Evolutionary conservation across 2,888 invertebrate species (phyloP).

Genomic region (Aphelenchoides bicaudatus): DNA sequence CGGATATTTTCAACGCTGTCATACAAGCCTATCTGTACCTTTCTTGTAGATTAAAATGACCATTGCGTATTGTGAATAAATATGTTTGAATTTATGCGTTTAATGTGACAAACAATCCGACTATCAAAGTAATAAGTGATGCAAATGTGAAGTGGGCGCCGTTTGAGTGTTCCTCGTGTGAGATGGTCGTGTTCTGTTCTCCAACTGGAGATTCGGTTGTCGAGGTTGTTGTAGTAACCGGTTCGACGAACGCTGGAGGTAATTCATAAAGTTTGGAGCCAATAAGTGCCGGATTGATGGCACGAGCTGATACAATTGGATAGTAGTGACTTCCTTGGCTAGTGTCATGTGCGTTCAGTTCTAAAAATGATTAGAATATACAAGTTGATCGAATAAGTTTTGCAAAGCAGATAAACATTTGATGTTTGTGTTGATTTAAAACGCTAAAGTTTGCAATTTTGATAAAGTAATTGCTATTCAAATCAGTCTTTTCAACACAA

Average conservation of each 20-base stretch:
- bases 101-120: no score
- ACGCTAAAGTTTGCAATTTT: no score
- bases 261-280: constrained; percentile 35
- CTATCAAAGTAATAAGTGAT: no score
- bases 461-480: no score
- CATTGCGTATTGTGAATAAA: no score
- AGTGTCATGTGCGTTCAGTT: constrained; percentile 53
- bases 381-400: constrained; percentile 18
- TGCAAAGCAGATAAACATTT: constrained; percentile 18
- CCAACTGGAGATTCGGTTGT: background rate
- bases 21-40: no score
- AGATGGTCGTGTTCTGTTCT: background rate
- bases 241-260: constrained; percentile 26
- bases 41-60: no score
- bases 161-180: background rate
- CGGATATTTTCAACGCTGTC: no score
- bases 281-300: constrained; percentile 46
- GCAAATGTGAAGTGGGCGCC: no score
- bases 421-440: constrained; percentile 9
- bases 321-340: constrained; percentile 49
- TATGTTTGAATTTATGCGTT: no score
- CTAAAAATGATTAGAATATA: constrained; percentile 39
- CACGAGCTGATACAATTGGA: constrained; percentile 46
- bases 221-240: background rate
- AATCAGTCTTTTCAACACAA: no score